These are phyloP conservation scores for Gouania willdenowi DNA, from an alignment of 2,797 vertebrate species.

Conservation along the genomic window DNA sequence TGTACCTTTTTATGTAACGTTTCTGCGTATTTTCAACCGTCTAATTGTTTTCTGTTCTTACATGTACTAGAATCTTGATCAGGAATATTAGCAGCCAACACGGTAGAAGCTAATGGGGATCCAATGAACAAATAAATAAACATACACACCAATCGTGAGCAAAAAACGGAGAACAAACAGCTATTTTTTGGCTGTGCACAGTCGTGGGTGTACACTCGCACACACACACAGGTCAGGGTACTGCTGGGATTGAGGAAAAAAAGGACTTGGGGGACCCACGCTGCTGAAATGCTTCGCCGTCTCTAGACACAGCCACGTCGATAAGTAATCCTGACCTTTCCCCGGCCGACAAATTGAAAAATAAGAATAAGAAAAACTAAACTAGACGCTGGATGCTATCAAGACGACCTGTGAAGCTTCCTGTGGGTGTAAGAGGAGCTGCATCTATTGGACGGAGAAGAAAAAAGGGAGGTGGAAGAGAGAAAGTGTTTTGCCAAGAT, in stretches of 20 bases:
- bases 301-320: conserved; percentile 72
- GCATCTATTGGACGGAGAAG: conserved; percentile 70
- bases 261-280: conserved; percentile 68
- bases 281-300: conserved; percentile 59
- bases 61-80: too few relatives aligned
- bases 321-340: conserved; percentile 84
- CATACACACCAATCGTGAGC: too few relatives aligned
- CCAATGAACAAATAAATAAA: too few relatives aligned
- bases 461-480: conserved; percentile 3
- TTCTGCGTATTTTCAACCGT: too few relatives aligned
- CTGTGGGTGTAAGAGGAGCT: conserved; percentile 57
- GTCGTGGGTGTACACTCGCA: conserved; percentile 19
- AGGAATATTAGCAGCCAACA: too few relatives aligned
- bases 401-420: conserved; percentile 58
- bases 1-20: too few relatives aligned
- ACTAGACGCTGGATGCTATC: conserved; percentile 77
- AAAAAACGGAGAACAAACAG: too few relatives aligned
- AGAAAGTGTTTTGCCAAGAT: conserved; percentile 43
- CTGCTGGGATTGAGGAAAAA: conserved; percentile 67
- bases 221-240: conserved; percentile 57
- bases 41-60: too few relatives aligned
- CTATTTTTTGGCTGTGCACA: conserved; percentile 15
- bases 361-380: conserved; percentile 79
- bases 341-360: conserved; percentile 78
- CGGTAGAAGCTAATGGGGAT: too few relatives aligned